A percentile compares a stretch with the other conserved stretches of the same genome.
Conservation (phyloP, 2,888 invertebrate species). For the Athripsodes cinereus region DNA sequence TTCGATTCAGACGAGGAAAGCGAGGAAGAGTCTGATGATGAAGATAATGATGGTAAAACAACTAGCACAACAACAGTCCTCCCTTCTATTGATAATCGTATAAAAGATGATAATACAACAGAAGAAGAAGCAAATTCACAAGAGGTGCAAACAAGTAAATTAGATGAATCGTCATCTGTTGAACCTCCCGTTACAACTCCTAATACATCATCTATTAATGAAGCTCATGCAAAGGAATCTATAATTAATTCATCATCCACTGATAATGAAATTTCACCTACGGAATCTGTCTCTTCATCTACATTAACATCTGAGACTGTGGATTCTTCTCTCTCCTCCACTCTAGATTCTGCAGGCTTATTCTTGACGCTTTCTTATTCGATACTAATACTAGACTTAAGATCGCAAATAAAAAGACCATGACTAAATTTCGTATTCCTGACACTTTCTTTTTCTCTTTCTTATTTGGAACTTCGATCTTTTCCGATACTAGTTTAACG, state of each 20-base stretch:
- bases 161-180: slow-evolving; percentile 12
- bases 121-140: slow-evolving; percentile 15
- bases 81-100: slow-evolving; percentile 19
- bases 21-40: slow-evolving; percentile 33
- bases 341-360: slow-evolving; percentile 5
- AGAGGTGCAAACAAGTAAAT: slow-evolving; percentile 25
- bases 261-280: slow-evolving; percentile 6
- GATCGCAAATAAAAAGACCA: too few relatives aligned
- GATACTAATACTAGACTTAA: too few relatives aligned
- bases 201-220: not conserved
- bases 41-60: slow-evolving; percentile 41
- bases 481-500: too few relatives aligned
- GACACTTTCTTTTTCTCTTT: too few relatives aligned
- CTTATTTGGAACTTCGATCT: too few relatives aligned
- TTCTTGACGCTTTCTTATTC: too few relatives aligned
- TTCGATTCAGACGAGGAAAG: slow-evolving; percentile 50
- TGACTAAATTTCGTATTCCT: too few relatives aligned
- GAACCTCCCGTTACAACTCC: slow-evolving; percentile 4
- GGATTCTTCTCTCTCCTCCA: slow-evolving; percentile 9
- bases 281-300: slow-evolving; percentile 9
- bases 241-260: slow-evolving; percentile 5
- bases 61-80: slow-evolving; percentile 34
- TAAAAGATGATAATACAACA: slow-evolving; percentile 23
- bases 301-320: slow-evolving; percentile 2
- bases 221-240: not conserved